These are phyloP conservation scores for Mechanitis mazaeus DNA, from an alignment of 2,888 invertebrate species.

Conservation along the genomic window DNA sequence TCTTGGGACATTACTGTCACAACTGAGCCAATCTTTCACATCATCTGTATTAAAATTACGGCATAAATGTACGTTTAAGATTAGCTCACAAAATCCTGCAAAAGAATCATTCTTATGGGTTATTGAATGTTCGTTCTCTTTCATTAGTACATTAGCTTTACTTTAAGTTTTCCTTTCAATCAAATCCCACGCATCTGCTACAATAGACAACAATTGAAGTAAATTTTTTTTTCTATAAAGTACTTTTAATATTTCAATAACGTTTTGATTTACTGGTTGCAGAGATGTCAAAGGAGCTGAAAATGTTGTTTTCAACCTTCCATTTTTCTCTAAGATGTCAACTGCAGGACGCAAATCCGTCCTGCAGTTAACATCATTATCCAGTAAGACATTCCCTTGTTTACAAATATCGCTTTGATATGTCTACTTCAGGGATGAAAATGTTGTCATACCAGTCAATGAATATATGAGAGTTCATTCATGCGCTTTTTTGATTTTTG, in stretches of 20 bases:
- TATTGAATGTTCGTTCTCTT: conserved; percentile 22
- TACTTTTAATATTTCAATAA: conserved; percentile 30
- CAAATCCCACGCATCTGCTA: conserved; percentile 26
- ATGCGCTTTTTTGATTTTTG: conserved; percentile 19
- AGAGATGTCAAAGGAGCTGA: conserved; percentile 28
- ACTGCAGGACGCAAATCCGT: conserved; percentile 29
- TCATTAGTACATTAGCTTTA: conserved; percentile 23
- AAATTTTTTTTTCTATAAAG: conserved; percentile 32
- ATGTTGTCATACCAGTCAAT: conserved; percentile 28
- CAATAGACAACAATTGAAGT: conserved; percentile 24
- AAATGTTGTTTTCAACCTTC: conserved; percentile 26
- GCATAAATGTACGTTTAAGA: conserved; percentile 8
- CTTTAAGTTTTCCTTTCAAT: conserved; percentile 24
- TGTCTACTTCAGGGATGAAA: conserved; percentile 28
- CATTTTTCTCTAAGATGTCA: conserved; percentile 27
- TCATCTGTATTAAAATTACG: conserved; percentile 21
- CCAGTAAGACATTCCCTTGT: conserved; percentile 24
- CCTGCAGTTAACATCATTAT: too few species aligned
- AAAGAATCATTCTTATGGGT: conserved; percentile 24
- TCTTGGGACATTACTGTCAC: too few species aligned
- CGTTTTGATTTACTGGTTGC: conserved; percentile 31
- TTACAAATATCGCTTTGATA: conserved; percentile 24
- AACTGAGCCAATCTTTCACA: conserved; percentile 7
- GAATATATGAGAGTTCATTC: conserved; percentile 19
- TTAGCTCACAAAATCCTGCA: conserved; percentile 26